Conservation (phyloP, 2,113 vertebrate genomes). For the Sinocyclocheilus rhinocerous region DNA sequence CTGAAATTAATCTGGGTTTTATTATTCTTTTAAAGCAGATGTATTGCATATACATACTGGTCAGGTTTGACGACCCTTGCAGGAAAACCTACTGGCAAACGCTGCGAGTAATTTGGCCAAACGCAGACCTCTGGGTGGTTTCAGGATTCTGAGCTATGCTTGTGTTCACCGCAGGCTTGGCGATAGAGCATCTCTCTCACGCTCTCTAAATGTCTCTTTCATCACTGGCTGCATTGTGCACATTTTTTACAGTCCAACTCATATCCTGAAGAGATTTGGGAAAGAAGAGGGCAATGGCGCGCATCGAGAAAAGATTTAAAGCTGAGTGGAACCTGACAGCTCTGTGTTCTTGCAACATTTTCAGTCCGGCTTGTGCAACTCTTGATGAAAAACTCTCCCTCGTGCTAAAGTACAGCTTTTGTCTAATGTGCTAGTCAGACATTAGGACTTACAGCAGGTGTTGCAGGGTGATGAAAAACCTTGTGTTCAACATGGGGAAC, state of each 20-base stretch:
- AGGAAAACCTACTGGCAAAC: neutral
- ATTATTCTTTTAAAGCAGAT: neutral
- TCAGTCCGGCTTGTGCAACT: neutral
- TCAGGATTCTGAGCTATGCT: neutral
- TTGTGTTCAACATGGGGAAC: neutral
- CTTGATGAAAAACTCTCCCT: neutral
- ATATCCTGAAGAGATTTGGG: constrained; percentile 29
- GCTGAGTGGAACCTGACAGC: neutral
- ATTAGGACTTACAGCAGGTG: neutral
- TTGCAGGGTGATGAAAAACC: neutral
- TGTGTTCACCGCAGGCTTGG: neutral
- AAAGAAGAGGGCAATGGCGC: neutral
- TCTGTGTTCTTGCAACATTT: neutral
- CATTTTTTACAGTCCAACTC: constrained; percentile 14
- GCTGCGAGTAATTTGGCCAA: neutral
- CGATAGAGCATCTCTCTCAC: constrained; percentile 24
- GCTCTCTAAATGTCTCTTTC: constrained; percentile 26
- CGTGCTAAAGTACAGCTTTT: neutral
- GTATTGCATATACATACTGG: neutral
- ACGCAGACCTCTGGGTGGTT: neutral
- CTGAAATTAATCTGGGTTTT: constrained; percentile 21
- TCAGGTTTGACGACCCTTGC: neutral
- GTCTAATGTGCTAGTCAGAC: neutral
- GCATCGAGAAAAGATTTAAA: too few species aligned
- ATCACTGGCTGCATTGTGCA: constrained; percentile 19